Evolutionary conservation across 2,797 vertebrate genomes (phyloP), one percentile per base, ranked within the genome.

Genomic region (Meriones psammophilus): DNA sequence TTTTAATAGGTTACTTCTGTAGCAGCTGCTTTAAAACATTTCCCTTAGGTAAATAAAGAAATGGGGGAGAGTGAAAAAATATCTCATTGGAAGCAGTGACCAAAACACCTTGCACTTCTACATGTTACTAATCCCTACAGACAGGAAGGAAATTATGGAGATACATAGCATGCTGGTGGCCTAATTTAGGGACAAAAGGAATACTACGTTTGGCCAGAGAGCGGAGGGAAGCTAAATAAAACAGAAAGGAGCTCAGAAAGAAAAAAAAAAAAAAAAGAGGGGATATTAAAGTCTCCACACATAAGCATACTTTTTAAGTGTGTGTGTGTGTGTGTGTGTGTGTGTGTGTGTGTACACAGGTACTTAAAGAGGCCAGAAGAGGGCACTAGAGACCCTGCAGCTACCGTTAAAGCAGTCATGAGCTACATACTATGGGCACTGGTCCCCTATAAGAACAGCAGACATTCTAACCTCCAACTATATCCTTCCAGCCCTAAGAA

Each of bases 1-100:
- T 91, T 95, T 68, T 39, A 95, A 92, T 84, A n/a, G 33, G 46
- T 87, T 80, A 90, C 3, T 68, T 20, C n/a, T 78, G 28, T 3
- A 89, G n/a, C 22, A 89, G 56, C 28, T 86, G 28, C 62, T 28
- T 42, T 77, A 36, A 66, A 85, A 33, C 8, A 92, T 28, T 89
- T 95, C n/a, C 56, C 42, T 86, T 68, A 30, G 36, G 83, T n/a
- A 33, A 92, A 33, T 73, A 24, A 81, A 94, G 87, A 64, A 7
- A 8, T 77, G 26, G 71, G 46, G n/a, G 54, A 73, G 14, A 4
- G 2, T 36, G 64, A 60, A 91, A 87, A 86, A 86, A 36, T 3
- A 79, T 42, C 9, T 46, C 39, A 69, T n/a, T 64, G 17, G 22
- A 88, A 95, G 17, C 28, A 62, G 33, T 58, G 8, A 91, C n/a